Conservation (phyloP, 2,113 vertebrate species). For the Colossoma macropomum region DNA sequence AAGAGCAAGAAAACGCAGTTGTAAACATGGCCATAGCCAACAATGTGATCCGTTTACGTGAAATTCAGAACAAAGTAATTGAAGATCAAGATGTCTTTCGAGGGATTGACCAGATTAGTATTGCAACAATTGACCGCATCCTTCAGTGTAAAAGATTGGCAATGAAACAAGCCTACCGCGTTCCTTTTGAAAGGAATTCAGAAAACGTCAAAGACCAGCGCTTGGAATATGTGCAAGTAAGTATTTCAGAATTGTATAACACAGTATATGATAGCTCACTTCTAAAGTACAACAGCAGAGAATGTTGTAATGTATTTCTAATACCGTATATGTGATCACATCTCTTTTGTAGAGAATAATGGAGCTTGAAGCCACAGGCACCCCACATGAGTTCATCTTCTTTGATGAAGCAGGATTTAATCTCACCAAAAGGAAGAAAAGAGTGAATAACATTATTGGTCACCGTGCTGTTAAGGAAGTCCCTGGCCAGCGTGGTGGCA, state of each 20-base stretch:
- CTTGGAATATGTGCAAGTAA: background rate
- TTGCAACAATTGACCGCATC: constrained; percentile 13
- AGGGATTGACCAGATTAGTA: constrained; percentile 5
- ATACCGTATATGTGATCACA: background rate
- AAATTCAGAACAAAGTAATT: constrained; percentile 18
- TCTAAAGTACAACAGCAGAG: background rate
- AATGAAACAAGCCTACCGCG: background rate
- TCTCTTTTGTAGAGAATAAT: background rate
- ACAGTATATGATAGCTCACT: background rate
- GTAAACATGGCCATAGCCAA: background rate
- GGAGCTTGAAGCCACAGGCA: background rate
- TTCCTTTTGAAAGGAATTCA: constrained; percentile 8
- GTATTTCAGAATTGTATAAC: background rate
- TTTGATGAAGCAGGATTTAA: constrained; percentile 12
- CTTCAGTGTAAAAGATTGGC: background rate
- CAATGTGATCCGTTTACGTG: background rate
- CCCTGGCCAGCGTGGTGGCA: background rate
- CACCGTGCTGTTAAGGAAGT: background rate
- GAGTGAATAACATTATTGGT: background rate
- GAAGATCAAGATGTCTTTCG: constrained; percentile 9
- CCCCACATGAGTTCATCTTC: background rate
- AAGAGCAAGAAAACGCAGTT: constrained; percentile 23
- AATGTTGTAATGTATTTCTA: background rate
- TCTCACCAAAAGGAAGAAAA: background rate
- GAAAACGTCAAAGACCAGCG: constrained; percentile 6